Percentiles rank a stretch among this genome's conserved stretches.
These are phyloP conservation scores for Malacoctenus gilli DNA, from an alignment of 2,797 vertebrate genomes.

Conservation along the genomic window DNA sequence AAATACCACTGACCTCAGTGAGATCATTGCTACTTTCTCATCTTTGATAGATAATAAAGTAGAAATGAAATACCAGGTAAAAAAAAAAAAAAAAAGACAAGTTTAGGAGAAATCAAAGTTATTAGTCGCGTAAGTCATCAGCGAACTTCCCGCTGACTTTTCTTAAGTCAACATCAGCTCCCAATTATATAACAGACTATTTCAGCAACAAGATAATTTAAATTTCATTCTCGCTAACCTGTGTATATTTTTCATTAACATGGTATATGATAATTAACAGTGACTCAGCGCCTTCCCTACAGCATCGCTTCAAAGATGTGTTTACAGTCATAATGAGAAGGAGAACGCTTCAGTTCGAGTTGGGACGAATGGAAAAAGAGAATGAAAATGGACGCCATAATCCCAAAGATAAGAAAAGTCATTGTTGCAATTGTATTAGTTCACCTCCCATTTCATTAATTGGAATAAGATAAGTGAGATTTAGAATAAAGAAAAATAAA, in stretches of 20 bases:
- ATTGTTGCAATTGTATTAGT: too few relatives aligned
- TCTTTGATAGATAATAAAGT: background rate
- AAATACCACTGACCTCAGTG: background rate
- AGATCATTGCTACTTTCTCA: background rate
- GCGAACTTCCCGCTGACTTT: background rate
- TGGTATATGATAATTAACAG: constrained; percentile 28
- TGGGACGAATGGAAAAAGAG: background rate
- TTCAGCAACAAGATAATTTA: constrained; percentile 20
- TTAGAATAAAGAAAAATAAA: too few relatives aligned
- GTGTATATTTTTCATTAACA: constrained; percentile 24
- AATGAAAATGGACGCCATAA: background rate
- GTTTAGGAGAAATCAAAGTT: background rate
- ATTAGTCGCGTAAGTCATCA: background rate
- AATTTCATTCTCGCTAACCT: constrained; percentile 20
- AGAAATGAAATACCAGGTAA: background rate
- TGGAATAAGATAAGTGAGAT: too few relatives aligned
- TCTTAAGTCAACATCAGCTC: constrained; percentile 2
- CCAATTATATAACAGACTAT: constrained; percentile 33
- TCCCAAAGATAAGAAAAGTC: background rate
- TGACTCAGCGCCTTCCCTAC: constrained; percentile 13
- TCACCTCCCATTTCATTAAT: too few relatives aligned
- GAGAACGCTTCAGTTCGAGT: background rate
- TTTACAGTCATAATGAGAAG: background rate
- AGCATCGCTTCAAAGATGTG: constrained; percentile 1
- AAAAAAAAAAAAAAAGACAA: background rate